Conservation (phyloP, 2,797 vertebrate species). For the Halcyon chelicuti region DNA sequence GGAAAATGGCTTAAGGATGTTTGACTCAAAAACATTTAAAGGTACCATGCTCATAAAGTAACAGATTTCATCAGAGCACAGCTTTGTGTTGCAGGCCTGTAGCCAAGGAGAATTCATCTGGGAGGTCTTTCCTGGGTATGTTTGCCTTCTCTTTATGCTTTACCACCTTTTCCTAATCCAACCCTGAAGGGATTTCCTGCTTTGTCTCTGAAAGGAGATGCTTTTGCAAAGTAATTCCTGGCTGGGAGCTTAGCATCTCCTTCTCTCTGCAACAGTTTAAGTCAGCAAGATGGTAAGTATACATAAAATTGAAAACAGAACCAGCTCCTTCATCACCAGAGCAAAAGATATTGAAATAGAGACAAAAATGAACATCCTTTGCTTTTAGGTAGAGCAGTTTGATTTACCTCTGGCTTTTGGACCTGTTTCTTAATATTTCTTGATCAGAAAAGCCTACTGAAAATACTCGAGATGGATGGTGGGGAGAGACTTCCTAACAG, state of each 20-base stretch:
- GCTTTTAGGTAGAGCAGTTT: constrained; percentile 9
- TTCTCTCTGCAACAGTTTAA: background rate
- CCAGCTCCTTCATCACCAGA: constrained; percentile 7
- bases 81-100: background rate
- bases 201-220: constrained; percentile 10
- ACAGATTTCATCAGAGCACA: background rate
- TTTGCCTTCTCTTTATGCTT: constrained; percentile 6
- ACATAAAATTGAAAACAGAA: constrained; percentile 14
- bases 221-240: constrained; percentile 12
- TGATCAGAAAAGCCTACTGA: constrained; percentile 13
- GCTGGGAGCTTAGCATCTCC: background rate
- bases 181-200: background rate
- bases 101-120: background rate
- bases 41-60: background rate
- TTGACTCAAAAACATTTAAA: background rate
- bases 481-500: background rate
- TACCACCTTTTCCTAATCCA: constrained; percentile 17
- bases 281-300: background rate
- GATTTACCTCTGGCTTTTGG: constrained; percentile 2
- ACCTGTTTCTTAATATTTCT: constrained; percentile 6
- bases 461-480: background rate
- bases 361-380: background rate
- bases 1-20: background rate
- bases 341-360: background rate
- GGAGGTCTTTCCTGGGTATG: background rate